Conservation (phyloP, 2,113 vertebrate genomes). For the Orcinus orca region DNA sequence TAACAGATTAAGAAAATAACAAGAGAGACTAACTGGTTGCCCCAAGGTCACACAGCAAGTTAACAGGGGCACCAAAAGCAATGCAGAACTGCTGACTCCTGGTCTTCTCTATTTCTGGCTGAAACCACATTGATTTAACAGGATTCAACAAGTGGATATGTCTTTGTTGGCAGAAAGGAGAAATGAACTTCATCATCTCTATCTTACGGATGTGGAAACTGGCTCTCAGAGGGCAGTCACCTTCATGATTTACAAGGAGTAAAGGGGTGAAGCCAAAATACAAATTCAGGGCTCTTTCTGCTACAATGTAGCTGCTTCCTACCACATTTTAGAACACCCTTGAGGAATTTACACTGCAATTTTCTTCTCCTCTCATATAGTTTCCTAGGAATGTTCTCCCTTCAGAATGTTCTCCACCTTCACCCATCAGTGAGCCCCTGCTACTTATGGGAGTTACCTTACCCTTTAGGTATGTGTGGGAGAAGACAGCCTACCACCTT, state of each 20-base stretch:
- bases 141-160: background rate
- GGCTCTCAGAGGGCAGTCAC: background rate
- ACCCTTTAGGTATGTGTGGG: background rate
- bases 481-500: background rate
- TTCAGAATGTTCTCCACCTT: background rate
- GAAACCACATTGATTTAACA: background rate
- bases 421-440: background rate
- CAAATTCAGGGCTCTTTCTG: background rate
- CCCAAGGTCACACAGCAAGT: background rate
- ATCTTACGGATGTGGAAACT: background rate
- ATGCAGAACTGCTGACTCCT: background rate
- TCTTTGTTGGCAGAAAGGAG: background rate
- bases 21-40: background rate
- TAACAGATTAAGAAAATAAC: background rate
- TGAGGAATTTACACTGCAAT: background rate
- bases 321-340: background rate
- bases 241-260: background rate
- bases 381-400: background rate
- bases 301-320: background rate
- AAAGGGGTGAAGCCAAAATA: background rate
- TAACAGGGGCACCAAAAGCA: background rate
- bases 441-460: background rate
- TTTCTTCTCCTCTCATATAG: too few relatives aligned
- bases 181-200: background rate
- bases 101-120: background rate